Evolutionary conservation across 1,140 invertebrate species (phyloP).

Genomic region (Nephila pilipes): DNA sequence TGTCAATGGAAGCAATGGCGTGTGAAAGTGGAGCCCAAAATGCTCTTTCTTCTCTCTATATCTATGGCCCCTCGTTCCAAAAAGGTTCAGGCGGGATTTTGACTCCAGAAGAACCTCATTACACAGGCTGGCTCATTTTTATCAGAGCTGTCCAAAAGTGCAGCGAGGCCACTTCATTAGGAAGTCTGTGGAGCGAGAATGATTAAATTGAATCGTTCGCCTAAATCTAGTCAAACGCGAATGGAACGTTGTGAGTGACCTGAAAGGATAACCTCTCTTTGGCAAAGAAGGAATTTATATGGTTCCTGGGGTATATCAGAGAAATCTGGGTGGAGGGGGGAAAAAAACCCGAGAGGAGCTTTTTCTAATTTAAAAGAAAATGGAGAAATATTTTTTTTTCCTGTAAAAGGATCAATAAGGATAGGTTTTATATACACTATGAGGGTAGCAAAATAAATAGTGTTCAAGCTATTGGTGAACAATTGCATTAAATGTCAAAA

Average conservation of each 20-base stretch:
- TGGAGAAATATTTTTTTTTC: no score
- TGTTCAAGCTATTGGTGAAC: no score
- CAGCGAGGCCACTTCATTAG: constrained; percentile 42
- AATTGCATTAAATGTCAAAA: no score
- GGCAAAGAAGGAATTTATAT: neutral
- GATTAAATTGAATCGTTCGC: constrained; percentile 51
- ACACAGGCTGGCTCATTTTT: neutral
- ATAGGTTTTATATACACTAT: no score
- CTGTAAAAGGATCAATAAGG: no score
- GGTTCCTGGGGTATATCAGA: neutral
- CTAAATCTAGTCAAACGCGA: neutral
- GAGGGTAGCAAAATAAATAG: no score
- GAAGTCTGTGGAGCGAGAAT: constrained; percentile 41
- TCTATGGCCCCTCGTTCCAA: neutral
- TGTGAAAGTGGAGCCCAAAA: constrained; percentile 56
- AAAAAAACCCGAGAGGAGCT: no score
- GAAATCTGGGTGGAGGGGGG: neutral
- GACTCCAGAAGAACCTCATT: neutral
- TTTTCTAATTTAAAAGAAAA: no score
- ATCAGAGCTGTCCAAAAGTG: neutral
- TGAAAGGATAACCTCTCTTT: neutral
- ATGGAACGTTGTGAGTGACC: no score
- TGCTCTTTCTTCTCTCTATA: neutral
- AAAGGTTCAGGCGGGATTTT: neutral
- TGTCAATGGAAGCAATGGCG: constrained; percentile 65